phyloP scores from a whole-genome alignment of 2,113 vertebrate species.

The Grantiella picta region DNA sequence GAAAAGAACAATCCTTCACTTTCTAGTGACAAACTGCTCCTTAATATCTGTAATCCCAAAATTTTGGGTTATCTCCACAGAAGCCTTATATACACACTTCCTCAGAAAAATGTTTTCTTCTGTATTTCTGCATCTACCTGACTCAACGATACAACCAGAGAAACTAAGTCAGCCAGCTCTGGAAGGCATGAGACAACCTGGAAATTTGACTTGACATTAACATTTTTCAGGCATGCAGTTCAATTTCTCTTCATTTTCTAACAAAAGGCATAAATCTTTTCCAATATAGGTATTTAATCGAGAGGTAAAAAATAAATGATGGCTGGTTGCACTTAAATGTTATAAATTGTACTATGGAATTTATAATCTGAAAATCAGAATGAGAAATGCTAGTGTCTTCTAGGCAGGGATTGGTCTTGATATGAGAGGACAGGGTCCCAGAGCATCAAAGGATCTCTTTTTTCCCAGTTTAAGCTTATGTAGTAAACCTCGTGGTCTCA shows the following conservation, averaged over 20 bases:
- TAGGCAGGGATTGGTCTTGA: not conserved
- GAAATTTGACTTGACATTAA: not conserved
- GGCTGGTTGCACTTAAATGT: not conserved
- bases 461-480: not conserved
- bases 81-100: not conserved
- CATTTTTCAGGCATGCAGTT: not conserved
- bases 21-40: not conserved
- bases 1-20: not conserved
- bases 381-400: not conserved
- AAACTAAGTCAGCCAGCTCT: not conserved
- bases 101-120: not conserved
- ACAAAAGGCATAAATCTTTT: not conserved
- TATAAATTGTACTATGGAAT: not conserved
- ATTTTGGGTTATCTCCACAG: not conserved
- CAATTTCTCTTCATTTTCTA: not conserved
- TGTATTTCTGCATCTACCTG: not conserved
- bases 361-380: not conserved
- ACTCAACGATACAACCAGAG: not conserved
- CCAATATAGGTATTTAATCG: not conserved
- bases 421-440: not conserved
- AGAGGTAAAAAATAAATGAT: not conserved
- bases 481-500: not conserved
- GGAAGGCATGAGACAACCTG: not conserved
- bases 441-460: not conserved
- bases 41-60: not conserved